These are phyloP conservation scores for Rhegmatorhina hoffmannsi DNA, from an alignment of 2,113 vertebrate species.

Conservation along the genomic window DNA sequence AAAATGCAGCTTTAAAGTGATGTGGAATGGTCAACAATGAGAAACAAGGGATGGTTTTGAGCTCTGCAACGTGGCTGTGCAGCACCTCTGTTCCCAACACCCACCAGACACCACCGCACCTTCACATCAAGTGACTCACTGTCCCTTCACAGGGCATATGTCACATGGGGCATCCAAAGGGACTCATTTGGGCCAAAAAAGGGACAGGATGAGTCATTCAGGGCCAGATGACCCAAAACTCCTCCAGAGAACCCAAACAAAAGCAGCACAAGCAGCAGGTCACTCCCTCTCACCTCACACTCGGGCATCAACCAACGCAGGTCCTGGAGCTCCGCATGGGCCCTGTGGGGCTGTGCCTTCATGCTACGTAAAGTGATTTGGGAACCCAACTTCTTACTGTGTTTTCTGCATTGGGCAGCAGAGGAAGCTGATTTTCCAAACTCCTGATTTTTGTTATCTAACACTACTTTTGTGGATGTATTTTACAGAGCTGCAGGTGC, in stretches of 20 bases:
- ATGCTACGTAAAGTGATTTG: neutral
- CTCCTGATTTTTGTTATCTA: neutral
- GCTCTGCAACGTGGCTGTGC: rapidly evolving
- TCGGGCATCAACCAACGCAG: neutral
- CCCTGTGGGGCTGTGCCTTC: slow-evolving; percentile 4
- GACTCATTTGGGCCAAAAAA: neutral
- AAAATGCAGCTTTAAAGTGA: slow-evolving; percentile 34
- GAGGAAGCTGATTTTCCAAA: neutral
- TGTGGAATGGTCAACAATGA: neutral
- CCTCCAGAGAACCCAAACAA: neutral
- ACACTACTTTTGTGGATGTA: too few relatives aligned
- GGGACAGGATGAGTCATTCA: rapidly evolving
- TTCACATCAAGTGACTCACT: rapidly evolving
- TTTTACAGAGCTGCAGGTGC: neutral
- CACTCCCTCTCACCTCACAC: neutral
- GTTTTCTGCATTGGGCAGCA: neutral
- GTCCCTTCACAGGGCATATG: neutral
- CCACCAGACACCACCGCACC: rapidly evolving
- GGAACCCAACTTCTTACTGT: neutral
- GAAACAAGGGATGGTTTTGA: neutral
- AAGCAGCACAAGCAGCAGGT: neutral
- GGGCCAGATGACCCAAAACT: rapidly evolving
- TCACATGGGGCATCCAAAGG: rapidly evolving
- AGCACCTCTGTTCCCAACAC: neutral
- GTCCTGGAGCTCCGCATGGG: neutral